Evolutionary conservation across 1,140 invertebrate species (phyloP).

Genomic region (Drosophila simulans): DNA sequence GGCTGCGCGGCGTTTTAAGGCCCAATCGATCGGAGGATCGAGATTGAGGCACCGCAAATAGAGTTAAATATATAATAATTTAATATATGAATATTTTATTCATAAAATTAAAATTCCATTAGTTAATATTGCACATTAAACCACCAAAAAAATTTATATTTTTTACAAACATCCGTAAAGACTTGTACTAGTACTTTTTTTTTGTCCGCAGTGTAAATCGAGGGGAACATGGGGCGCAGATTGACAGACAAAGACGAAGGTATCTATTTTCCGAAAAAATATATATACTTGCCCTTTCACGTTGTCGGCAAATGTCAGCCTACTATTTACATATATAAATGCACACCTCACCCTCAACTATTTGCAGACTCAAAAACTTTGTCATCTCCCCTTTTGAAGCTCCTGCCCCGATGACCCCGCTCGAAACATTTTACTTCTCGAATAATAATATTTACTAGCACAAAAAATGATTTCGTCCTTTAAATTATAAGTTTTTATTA

Average conservation of each 20-base stretch:
- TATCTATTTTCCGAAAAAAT: constrained; percentile 32
- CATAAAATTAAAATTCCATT: too few species aligned
- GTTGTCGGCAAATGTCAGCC: constrained; percentile 41
- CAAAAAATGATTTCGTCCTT: too few species aligned
- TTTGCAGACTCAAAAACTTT: constrained; percentile 4
- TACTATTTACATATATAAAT: background rate
- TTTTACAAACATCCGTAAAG: too few species aligned
- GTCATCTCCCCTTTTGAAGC: background rate
- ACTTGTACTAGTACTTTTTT: too few species aligned
- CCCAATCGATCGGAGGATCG: constrained; percentile 11
- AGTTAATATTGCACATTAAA: too few species aligned
- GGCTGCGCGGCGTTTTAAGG: constrained; percentile 28
- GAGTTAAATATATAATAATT: background rate
- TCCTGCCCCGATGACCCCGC: constrained; percentile 38
- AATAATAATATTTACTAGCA: background rate
- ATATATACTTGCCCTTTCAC: constrained; percentile 38
- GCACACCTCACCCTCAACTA: constrained; percentile 12
- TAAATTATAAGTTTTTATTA: too few species aligned
- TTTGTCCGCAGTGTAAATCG: background rate
- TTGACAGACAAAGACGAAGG: constrained; percentile 33
- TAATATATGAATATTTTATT: background rate
- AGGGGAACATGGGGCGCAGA: background rate
- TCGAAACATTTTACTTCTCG: constrained; percentile 70
- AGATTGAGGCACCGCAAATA: constrained; percentile 4
- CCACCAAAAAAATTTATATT: too few species aligned